Evolutionary conservation across 1,140 invertebrate genomes (phyloP).

Genomic region (Gonioctena quinquepunctata): DNA sequence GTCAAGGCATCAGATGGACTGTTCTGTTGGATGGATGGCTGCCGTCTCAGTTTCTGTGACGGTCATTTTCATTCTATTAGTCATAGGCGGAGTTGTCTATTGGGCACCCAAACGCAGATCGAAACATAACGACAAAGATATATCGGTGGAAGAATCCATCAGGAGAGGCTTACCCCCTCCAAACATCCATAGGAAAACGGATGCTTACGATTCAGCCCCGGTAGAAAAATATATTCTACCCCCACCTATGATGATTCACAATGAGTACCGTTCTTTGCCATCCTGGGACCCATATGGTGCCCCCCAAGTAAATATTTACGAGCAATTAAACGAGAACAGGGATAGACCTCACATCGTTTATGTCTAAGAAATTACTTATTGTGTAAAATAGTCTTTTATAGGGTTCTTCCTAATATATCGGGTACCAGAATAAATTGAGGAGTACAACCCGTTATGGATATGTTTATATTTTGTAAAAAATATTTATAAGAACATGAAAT

Average conservation of each 20-base stretch:
- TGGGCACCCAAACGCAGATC: slow-evolving; percentile 60
- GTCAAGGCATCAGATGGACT: slow-evolving; percentile 64
- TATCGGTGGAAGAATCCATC: slow-evolving; percentile 50
- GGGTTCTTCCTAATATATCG: slow-evolving; percentile 33
- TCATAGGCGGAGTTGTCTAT: slow-evolving; percentile 61
- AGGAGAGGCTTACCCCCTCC: slow-evolving; percentile 21
- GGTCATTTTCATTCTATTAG: slow-evolving; percentile 61
- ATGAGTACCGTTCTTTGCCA: slow-evolving; percentile 62
- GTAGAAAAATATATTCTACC: slow-evolving; percentile 63
- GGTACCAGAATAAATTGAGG: slow-evolving; percentile 17
- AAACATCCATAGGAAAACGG: slow-evolving; percentile 26
- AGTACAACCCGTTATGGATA: slow-evolving; percentile 9
- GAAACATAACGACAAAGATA: slow-evolving; percentile 59
- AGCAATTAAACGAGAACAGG: slow-evolving; percentile 62
- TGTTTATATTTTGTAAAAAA: slow-evolving; percentile 32
- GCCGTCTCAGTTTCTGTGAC: slow-evolving; percentile 61
- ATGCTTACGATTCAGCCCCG: slow-evolving; percentile 45
- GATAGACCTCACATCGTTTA: slow-evolving; percentile 68
- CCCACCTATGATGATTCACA: slow-evolving; percentile 59
- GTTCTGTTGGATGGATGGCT: slow-evolving; percentile 64
- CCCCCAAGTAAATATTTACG: slow-evolving; percentile 62
- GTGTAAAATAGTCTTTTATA: slow-evolving; percentile 15
- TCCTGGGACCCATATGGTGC: slow-evolving; percentile 63
- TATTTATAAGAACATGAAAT: slow-evolving; percentile 9
- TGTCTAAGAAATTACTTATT: slow-evolving; percentile 54